A percentile compares a stretch with the other conserved stretches of the same genome.
Evolutionary conservation across 2,797 vertebrate species (phyloP).

Genomic region (Pipistrellus pygmaeus): DNA sequence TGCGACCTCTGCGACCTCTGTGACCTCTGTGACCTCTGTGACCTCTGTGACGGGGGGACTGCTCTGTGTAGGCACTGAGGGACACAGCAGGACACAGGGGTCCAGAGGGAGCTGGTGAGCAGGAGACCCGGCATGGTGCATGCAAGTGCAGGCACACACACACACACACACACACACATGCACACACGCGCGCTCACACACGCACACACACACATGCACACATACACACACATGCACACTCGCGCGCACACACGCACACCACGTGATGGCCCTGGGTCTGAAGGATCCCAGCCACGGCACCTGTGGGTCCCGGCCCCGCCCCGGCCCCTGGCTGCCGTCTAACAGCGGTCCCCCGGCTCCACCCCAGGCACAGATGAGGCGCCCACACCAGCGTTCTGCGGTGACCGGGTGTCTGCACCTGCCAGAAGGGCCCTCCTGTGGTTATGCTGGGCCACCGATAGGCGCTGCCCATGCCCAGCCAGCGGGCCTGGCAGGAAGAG

Average conservation of each 20-base stretch:
- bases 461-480: neutral
- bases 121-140: neutral
- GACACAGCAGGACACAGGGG: neutral
- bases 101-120: neutral
- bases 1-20: too few species aligned
- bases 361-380: neutral
- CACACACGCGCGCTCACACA: too few species aligned
- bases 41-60: neutral
- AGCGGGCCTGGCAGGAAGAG: neutral
- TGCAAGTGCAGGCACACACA: too few species aligned
- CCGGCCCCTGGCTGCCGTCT: too few species aligned
- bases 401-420: neutral
- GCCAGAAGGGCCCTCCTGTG: neutral
- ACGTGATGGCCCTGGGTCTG: neutral
- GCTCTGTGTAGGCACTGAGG: too few species aligned
- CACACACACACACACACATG: too few species aligned
- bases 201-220: too few species aligned
- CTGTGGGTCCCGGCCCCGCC: too few species aligned
- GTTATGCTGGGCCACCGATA: fast-evolving
- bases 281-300: fast-evolving
- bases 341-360: fast-evolving
- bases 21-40: too few species aligned
- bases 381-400: fast-evolving
- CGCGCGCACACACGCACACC: too few species aligned
- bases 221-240: too few species aligned